Percentiles rank a stretch among this genome's conserved stretches.
Conservation (phyloP, 2,888 invertebrate species). For the Watsonalla binaria region DNA sequence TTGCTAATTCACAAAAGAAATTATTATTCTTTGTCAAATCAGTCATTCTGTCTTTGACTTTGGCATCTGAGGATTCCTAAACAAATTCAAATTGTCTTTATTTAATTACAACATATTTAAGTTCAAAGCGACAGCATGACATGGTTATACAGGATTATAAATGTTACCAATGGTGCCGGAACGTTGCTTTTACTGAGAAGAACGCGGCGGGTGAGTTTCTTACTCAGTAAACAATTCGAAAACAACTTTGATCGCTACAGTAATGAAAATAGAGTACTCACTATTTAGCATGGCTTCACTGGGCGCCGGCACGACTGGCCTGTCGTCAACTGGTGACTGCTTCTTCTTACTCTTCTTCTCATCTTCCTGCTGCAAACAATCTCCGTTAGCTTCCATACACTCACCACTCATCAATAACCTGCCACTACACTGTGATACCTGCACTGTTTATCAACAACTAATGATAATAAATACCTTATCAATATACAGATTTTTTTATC, state of each 20-base stretch:
- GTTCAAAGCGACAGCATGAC: too few species aligned
- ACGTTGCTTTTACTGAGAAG: too few species aligned
- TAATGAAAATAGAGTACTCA: constrained; percentile 32
- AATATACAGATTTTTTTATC: constrained; percentile 47
- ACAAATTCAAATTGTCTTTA: too few species aligned
- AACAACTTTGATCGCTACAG: too few species aligned
- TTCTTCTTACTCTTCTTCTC: constrained; percentile 73
- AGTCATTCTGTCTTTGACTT: too few species aligned
- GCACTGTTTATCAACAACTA: constrained; percentile 34
- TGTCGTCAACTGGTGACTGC: constrained; percentile 67
- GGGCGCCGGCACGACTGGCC: constrained; percentile 68
- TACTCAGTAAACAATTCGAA: not conserved
- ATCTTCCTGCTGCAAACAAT: constrained; percentile 63
- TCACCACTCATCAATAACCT: constrained; percentile 15
- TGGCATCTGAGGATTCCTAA: too few species aligned
- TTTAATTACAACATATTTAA: too few species aligned
- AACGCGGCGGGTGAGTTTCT: too few species aligned
- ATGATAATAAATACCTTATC: constrained; percentile 20
- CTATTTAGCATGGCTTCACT: constrained; percentile 76
- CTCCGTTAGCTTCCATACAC: constrained; percentile 55
- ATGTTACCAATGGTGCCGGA: too few species aligned
- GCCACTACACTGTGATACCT: constrained; percentile 14
- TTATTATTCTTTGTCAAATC: too few species aligned
- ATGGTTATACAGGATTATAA: too few species aligned
- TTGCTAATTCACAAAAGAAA: too few species aligned